Evolutionary conservation across 2,888 invertebrate genomes (phyloP).

Genomic region (Mesoligia furuncula): DNA sequence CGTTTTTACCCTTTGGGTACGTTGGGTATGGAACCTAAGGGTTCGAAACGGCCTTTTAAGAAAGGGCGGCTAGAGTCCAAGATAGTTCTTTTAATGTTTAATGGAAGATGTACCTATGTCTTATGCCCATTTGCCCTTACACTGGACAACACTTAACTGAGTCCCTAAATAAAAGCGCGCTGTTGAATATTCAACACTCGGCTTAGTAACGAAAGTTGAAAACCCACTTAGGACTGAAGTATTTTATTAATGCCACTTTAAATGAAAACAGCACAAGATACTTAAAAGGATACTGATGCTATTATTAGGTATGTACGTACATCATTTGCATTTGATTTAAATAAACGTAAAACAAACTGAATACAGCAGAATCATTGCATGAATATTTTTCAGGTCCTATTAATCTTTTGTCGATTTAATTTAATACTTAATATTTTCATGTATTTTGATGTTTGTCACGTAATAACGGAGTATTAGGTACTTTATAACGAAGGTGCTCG

Average conservation of each 20-base stretch:
- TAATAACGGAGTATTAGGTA: background rate
- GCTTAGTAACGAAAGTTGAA: background rate
- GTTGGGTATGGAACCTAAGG: no score
- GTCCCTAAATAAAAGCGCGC: no score
- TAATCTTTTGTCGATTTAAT: constrained; percentile 36
- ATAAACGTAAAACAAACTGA: constrained; percentile 23
- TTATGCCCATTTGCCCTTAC: no score
- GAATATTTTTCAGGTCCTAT: constrained; percentile 1
- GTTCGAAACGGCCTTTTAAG: no score
- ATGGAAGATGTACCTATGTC: no score
- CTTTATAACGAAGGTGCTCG: background rate
- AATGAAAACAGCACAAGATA: constrained; percentile 13
- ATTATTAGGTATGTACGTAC: background rate
- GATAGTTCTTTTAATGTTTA: background rate
- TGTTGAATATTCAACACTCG: background rate
- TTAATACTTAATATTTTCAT: constrained; percentile 6
- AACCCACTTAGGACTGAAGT: background rate
- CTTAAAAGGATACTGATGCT: background rate
- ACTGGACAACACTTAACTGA: no score
- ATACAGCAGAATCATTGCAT: constrained; percentile 23
- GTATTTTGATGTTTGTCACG: constrained; percentile 26
- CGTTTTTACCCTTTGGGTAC: no score
- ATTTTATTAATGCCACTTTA: background rate
- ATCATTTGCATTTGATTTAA: constrained; percentile 30
- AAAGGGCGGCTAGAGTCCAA: background rate